Conservation (phyloP, 2,113 vertebrate species). For the Odontesthes bonariensis region DNA sequence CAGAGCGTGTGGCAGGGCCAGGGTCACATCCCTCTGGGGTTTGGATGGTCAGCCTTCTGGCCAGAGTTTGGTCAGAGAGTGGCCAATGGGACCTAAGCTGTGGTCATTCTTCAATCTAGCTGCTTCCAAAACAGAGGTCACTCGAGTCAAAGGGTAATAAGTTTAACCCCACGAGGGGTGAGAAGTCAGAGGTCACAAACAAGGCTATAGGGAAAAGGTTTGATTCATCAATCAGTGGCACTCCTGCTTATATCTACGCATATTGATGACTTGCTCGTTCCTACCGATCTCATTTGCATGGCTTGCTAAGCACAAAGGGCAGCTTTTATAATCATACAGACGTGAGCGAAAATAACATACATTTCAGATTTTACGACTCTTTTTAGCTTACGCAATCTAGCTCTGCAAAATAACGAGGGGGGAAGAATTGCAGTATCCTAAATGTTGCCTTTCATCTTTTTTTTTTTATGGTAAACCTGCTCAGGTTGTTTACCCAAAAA, state of each 20-base stretch:
- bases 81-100: conserved; percentile 85
- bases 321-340: conserved; percentile 26
- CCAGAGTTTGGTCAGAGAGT: conserved; percentile 65
- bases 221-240: conserved; percentile 81
- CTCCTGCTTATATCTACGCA: conserved; percentile 67
- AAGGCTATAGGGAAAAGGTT: conserved; percentile 86
- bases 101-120: conserved; percentile 93
- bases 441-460: not conserved
- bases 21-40: conserved; percentile 75
- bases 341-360: conserved; percentile 1
- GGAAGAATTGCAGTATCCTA: not conserved
- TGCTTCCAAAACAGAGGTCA: conserved; percentile 89
- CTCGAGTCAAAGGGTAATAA: conserved; percentile 93
- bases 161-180: conserved; percentile 86
- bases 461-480: not conserved
- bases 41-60: conserved; percentile 73
- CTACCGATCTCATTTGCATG: conserved; percentile 72
- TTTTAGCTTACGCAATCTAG: not conserved
- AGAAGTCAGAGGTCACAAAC: conserved; percentile 89
- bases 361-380: not conserved
- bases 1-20: conserved; percentile 74
- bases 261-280: conserved; percentile 64
- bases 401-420: not conserved
- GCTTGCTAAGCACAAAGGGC: conserved; percentile 58
- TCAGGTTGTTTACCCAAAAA: not conserved